These are phyloP conservation scores for Formica aserva DNA, from an alignment of 2,888 invertebrate species.

Conservation along the genomic window DNA sequence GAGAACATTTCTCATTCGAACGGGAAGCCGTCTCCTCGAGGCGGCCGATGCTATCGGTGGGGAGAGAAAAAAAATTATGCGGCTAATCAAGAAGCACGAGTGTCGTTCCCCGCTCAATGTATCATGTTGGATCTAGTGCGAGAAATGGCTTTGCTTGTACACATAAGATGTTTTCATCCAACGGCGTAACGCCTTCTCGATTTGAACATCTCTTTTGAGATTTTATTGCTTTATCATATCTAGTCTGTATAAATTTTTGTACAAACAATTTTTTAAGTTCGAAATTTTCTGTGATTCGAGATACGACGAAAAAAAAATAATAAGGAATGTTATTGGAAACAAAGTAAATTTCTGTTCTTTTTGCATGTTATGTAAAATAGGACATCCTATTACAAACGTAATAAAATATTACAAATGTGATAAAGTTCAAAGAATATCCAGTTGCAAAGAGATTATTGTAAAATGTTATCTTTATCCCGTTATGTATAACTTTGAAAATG, in stretches of 20 bases:
- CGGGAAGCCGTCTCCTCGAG: background rate
- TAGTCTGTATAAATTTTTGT: background rate
- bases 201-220: background rate
- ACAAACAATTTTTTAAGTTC: background rate
- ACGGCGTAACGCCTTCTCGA: slow-evolving; percentile 45
- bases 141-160: slow-evolving; percentile 60
- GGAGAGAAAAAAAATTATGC: slow-evolving; percentile 74
- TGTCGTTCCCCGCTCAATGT: slow-evolving; percentile 66
- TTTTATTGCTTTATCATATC: background rate
- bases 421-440: background rate
- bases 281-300: background rate
- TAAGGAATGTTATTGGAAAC: background rate
- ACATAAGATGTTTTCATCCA: background rate
- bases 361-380: background rate
- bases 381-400: too few species aligned
- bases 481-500: background rate
- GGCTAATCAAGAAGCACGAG: slow-evolving; percentile 75
- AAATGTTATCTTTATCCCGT: background rate
- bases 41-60: slow-evolving; percentile 10
- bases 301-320: background rate
- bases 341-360: background rate
- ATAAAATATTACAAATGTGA: too few species aligned
- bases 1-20: slow-evolving; percentile 56
- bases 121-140: slow-evolving; percentile 66
- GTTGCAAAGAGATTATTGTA: background rate